These are phyloP conservation scores for Nemoura dubitans DNA, from an alignment of 2,888 invertebrate species.

Conservation along the genomic window DNA sequence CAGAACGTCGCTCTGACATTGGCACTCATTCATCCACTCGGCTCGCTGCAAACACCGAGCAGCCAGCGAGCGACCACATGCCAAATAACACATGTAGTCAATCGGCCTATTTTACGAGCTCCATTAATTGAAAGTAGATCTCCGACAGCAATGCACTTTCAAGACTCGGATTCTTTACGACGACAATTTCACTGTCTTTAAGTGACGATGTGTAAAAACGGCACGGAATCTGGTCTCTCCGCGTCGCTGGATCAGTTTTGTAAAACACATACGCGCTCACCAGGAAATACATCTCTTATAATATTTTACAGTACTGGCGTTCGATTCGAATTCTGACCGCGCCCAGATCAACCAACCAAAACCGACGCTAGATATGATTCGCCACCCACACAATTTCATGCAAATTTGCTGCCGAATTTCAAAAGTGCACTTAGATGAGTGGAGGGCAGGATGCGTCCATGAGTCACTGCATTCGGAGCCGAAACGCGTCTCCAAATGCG, in stretches of 20 bases:
- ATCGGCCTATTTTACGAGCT: constrained; percentile 4
- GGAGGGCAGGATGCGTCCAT: too few relatives aligned
- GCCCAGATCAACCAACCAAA: background rate
- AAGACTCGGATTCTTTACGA: background rate
- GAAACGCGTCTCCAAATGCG: too few relatives aligned
- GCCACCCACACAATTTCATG: background rate
- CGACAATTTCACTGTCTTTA: background rate
- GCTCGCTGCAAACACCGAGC: background rate
- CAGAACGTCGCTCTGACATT: background rate
- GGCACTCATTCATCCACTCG: background rate
- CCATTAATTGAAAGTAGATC: constrained; percentile 7
- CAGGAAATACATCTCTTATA: background rate
- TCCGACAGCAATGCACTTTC: background rate
- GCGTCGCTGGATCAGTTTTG: background rate
- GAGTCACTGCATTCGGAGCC: too few relatives aligned
- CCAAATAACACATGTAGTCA: background rate
- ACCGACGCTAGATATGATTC: background rate
- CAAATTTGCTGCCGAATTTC: background rate
- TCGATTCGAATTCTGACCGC: background rate
- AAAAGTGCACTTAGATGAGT: background rate
- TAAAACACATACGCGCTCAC: background rate
- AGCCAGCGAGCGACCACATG: background rate
- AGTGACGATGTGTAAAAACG: background rate
- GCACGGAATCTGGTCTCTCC: background rate
- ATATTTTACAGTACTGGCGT: background rate